These are phyloP conservation scores for Amblyopsis hoosieri DNA, from an alignment of 2,797 vertebrate genomes.

Conservation along the genomic window DNA sequence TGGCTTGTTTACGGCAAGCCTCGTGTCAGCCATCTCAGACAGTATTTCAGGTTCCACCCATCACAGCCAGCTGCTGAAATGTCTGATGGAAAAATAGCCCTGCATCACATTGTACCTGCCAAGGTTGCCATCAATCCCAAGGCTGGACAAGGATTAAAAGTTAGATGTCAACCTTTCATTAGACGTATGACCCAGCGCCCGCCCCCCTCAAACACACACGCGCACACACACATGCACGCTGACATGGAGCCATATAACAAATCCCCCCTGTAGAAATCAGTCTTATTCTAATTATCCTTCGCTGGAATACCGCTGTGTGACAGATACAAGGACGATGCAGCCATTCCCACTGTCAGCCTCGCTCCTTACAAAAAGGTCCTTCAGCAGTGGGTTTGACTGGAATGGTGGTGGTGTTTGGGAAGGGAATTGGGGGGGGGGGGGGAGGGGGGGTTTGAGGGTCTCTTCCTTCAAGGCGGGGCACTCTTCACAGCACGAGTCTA, in stretches of 20 bases:
- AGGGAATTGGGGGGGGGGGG: slow-evolving; percentile 5
- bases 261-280: slow-evolving; percentile 57
- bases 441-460: background rate
- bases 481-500: slow-evolving; percentile 19
- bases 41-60: slow-evolving; percentile 70
- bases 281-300: slow-evolving; percentile 73
- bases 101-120: slow-evolving; percentile 70
- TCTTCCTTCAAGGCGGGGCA: slow-evolving; percentile 19
- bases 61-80: slow-evolving; percentile 52
- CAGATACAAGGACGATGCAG: slow-evolving; percentile 73
- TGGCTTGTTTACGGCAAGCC: slow-evolving; percentile 71
- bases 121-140: slow-evolving; percentile 66
- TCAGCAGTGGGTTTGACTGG: slow-evolving; percentile 21
- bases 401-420: slow-evolving; percentile 8
- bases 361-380: slow-evolving; percentile 63
- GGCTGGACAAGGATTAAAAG: slow-evolving; percentile 61
- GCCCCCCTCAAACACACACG: slow-evolving; percentile 17
- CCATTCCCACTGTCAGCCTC: slow-evolving; percentile 63
- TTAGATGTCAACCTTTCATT: slow-evolving; percentile 65
- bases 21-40: slow-evolving; percentile 52
- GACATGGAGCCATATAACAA: slow-evolving; percentile 35
- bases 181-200: slow-evolving; percentile 53
- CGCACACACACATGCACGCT: slow-evolving; percentile 4
- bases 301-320: slow-evolving; percentile 52
- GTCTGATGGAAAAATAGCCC: slow-evolving; percentile 64